A percentile compares a stretch with the other conserved stretches of the same genome.
Evolutionary conservation across 2,888 invertebrate species (phyloP).

Genomic region (Miltochrista miniata): DNA sequence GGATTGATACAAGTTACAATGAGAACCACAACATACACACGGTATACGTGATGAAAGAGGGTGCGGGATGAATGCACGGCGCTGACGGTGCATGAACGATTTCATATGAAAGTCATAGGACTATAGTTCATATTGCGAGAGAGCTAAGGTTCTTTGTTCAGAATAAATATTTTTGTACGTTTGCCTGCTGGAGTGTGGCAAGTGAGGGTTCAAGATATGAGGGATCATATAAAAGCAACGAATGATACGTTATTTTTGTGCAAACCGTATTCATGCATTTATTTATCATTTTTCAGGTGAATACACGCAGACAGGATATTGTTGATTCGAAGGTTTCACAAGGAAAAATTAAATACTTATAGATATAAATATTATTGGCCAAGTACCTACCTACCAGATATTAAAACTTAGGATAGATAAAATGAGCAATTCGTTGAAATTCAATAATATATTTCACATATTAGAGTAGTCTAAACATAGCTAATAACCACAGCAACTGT

Average conservation of each 20-base stretch:
- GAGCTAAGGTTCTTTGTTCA: constrained; percentile 39
- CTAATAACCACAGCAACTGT: no score
- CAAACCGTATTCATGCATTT: constrained; percentile 63
- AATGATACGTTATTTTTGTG: constrained; percentile 56
- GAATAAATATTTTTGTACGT: constrained; percentile 45
- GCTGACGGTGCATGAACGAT: constrained; percentile 51
- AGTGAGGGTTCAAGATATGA: constrained; percentile 67
- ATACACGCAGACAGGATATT: constrained; percentile 23
- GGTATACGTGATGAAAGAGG: constrained; percentile 76
- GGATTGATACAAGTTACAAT: constrained; percentile 73
- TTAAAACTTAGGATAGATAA: not conserved
- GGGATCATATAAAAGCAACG: constrained; percentile 64
- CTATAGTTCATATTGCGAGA: constrained; percentile 47
- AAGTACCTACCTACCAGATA: no score
- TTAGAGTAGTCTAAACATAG: no score
- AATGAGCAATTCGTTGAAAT: no score
- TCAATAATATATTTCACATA: no score
- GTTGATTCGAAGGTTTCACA: no score
- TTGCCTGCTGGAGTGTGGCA: constrained; percentile 69
- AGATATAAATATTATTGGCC: no score
- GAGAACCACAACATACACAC: constrained; percentile 75
- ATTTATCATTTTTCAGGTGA: constrained; percentile 61
- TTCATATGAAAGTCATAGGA: constrained; percentile 28
- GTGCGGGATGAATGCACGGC: constrained; percentile 74
- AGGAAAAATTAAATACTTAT: no score